Evolutionary conservation across 2,797 vertebrate genomes (phyloP).

Genomic region (Taenioides sp.): DNA sequence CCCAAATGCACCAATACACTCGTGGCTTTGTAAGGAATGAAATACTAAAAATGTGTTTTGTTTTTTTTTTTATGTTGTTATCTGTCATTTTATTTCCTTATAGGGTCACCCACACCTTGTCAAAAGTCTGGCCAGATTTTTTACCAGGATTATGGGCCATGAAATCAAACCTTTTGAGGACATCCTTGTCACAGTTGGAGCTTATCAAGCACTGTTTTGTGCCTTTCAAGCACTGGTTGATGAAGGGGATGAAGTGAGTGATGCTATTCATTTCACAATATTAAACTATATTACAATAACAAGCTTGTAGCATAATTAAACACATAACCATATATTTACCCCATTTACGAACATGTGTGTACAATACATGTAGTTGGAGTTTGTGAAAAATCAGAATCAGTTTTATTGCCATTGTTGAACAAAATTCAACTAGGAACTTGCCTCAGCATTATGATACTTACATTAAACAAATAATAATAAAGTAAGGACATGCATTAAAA

Average conservation of each 20-base stretch:
- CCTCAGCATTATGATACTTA: too few species aligned
- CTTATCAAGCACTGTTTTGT: slow-evolving; percentile 89
- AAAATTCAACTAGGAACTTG: too few species aligned
- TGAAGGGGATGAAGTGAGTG: slow-evolving; percentile 88
- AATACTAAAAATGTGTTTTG: too few species aligned
- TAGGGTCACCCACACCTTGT: slow-evolving; percentile 91
- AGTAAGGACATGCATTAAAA: too few species aligned
- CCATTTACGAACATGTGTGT: too few species aligned
- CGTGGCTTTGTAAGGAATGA: slow-evolving; percentile 84
- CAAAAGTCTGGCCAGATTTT: slow-evolving; percentile 85
- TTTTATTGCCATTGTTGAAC: too few species aligned
- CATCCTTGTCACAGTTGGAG: slow-evolving; percentile 91
- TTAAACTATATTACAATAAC: background rate
- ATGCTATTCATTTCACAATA: background rate
- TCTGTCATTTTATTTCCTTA: background rate
- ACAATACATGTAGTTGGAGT: too few species aligned
- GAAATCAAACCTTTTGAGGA: slow-evolving; percentile 85
- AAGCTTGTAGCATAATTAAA: background rate
- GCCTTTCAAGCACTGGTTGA: slow-evolving; percentile 91
- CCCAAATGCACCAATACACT: slow-evolving; percentile 91
- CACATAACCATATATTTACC: background rate
- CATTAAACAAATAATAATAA: too few species aligned
- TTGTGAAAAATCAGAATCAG: too few species aligned
- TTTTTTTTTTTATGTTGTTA: too few species aligned
- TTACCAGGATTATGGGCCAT: slow-evolving; percentile 80